Base-by-base conservation (phyloP, 92 coral and sea anemone species). In the Galaxea fascicularis region DNA sequence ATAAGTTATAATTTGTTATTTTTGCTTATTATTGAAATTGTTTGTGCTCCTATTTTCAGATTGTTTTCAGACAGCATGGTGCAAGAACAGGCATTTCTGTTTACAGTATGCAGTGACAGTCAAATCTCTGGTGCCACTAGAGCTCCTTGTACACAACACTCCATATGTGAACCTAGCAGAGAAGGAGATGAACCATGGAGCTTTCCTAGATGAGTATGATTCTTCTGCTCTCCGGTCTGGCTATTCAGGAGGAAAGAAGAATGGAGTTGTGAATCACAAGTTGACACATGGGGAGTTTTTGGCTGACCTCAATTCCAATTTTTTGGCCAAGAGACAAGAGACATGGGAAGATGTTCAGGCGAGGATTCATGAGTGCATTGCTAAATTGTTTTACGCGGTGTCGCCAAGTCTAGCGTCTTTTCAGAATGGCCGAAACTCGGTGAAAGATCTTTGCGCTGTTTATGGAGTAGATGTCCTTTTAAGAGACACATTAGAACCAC, bases 391-490 rank as follows among this genome's bases (percentile, higher is more conserved):
- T 76, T 49, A 71, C 2, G 76, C 92, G 22, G 88, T 92, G 18
- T 82, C 87, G 13, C 77, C 94, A 29, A 90, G 77, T 71, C 85
- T 94, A n/a, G 79, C 85, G 0, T 54, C 86, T 35, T 78, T 87
- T 45, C 86, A 73, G 22, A 80, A 63, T 22, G 67, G 74, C 20
- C 59, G 66, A 3, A 46, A 52, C 44, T 22, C 60, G 10, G 54
- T 39, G 17, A 57, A 24, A 6, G 81, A 84, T 1, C 78, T 87
- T 28, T 85, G 87, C 57, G 94, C 92, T 6, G 94, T 92, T 69
- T 92, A 92, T 56, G 97, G 97, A 21, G 98, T 94, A 2, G 98
- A 94, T 74, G 86, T 92, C 9, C 83, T 94, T 11, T 54, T 94
- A 77, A 86, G 68, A 69, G 98, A 91, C 72, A 81, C 82, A 39